phyloP scores from a whole-genome alignment of 2,888 invertebrate species.

The Oscheius sp. region DNA sequence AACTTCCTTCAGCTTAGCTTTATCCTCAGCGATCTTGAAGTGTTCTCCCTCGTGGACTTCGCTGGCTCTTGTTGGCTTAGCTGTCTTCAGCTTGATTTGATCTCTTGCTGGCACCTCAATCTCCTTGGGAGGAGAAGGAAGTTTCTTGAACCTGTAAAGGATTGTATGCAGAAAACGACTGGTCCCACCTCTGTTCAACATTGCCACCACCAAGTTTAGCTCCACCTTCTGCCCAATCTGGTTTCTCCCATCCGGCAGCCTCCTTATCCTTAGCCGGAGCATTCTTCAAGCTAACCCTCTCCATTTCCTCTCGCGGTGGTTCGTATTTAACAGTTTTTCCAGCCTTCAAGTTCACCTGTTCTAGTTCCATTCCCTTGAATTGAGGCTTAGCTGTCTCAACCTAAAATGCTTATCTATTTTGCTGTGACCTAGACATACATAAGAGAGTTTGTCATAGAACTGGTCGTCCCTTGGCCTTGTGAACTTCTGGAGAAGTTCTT shows the following conservation, averaged over 20 bases:
- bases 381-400: slow-evolving; percentile 63
- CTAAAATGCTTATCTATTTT: slow-evolving; percentile 13
- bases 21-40: slow-evolving; percentile 66
- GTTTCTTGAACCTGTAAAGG: slow-evolving; percentile 49
- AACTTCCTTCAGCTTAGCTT: slow-evolving; percentile 64
- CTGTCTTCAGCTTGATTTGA: slow-evolving; percentile 66
- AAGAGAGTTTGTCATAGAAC: slow-evolving; percentile 69
- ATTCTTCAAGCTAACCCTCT: slow-evolving; percentile 56
- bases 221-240: slow-evolving; percentile 56
- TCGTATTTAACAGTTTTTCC: slow-evolving; percentile 66
- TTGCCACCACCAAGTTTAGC: slow-evolving; percentile 48
- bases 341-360: slow-evolving; percentile 66
- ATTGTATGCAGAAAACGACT: slow-evolving; percentile 11
- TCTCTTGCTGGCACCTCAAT: slow-evolving; percentile 71
- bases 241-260: slow-evolving; percentile 47
- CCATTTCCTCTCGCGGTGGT: slow-evolving; percentile 67
- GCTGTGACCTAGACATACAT: slow-evolving; percentile 38
- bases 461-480: slow-evolving; percentile 67
- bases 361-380: slow-evolving; percentile 69
- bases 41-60: slow-evolving; percentile 49
- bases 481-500: slow-evolving; percentile 73
- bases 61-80: slow-evolving; percentile 55
- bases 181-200: slow-evolving; percentile 45
- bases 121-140: slow-evolving; percentile 68
- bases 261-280: slow-evolving; percentile 43